These are phyloP conservation scores for Tragelaphus oryx DNA, from an alignment of 2,797 vertebrate genomes.

Conservation along the genomic window DNA sequence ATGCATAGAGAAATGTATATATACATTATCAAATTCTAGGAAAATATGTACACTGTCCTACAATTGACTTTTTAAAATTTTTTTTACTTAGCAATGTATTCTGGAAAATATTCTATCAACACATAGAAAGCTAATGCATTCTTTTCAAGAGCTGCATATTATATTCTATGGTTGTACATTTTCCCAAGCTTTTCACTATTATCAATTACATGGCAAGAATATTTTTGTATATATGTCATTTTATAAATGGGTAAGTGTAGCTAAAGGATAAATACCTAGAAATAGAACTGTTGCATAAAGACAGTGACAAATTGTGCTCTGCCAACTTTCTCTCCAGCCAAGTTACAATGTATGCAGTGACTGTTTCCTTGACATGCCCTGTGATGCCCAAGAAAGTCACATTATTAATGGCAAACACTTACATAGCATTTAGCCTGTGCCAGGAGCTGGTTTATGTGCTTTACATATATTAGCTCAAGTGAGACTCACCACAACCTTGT, in stretches of 20 bases:
- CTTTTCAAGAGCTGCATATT: not conserved
- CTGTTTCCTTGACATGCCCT: not conserved
- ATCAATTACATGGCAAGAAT: not conserved
- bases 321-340: not conserved
- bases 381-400: conserved; percentile 6
- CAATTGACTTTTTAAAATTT: not conserved
- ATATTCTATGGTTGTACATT: not conserved
- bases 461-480: conserved; percentile 31
- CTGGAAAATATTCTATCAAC: not conserved
- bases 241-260: not conserved
- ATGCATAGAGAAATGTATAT: not conserved
- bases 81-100: not conserved
- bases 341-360: not conserved
- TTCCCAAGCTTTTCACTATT: not conserved
- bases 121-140: not conserved
- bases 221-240: not conserved
- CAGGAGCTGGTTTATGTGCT: not conserved
- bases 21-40: not conserved
- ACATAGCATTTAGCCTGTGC: not conserved
- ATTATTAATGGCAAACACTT: conserved; percentile 46
- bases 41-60: not conserved
- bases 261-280: not conserved
- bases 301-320: not conserved
- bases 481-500: not conserved
- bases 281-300: not conserved